These are phyloP conservation scores for Melipona bicolor DNA, from an alignment of 2,888 invertebrate genomes.

Conservation along the genomic window DNA sequence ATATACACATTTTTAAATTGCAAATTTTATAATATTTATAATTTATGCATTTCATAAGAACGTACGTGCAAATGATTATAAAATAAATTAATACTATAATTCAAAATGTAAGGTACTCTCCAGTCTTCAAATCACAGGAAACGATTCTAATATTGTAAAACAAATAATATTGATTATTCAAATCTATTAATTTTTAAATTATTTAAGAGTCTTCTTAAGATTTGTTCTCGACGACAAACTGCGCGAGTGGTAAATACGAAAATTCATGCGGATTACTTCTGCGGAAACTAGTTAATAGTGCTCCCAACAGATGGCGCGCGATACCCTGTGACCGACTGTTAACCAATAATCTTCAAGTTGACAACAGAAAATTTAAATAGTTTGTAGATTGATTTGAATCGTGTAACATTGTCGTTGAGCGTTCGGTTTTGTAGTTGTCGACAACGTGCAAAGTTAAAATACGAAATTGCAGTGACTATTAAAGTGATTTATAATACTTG, in stretches of 20 bases:
- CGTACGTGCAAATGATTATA: background rate
- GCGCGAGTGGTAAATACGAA: conserved; percentile 45
- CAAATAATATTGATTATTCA: background rate
- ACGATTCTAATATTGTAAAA: background rate
- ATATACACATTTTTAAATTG: background rate
- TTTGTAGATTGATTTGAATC: background rate
- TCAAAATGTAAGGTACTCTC: background rate
- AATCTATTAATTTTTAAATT: no score
- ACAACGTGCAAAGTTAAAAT: background rate
- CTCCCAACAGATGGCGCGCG: conserved; percentile 55
- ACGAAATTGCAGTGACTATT: no score
- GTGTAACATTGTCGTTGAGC: background rate
- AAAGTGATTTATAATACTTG: background rate
- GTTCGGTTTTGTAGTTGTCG: background rate
- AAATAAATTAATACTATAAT: background rate
- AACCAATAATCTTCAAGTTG: background rate
- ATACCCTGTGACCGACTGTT: conserved; percentile 8
- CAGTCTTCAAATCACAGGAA: background rate
- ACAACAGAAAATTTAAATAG: background rate
- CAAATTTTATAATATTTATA: background rate
- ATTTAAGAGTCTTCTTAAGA: no score
- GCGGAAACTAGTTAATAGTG: conserved; percentile 32
- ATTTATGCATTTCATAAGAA: background rate
- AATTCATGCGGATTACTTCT: background rate
- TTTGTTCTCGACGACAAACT: conserved; percentile 3